Conservation (phyloP, 2,797 vertebrate genomes). For the Pipistrellus nathusii region DNA sequence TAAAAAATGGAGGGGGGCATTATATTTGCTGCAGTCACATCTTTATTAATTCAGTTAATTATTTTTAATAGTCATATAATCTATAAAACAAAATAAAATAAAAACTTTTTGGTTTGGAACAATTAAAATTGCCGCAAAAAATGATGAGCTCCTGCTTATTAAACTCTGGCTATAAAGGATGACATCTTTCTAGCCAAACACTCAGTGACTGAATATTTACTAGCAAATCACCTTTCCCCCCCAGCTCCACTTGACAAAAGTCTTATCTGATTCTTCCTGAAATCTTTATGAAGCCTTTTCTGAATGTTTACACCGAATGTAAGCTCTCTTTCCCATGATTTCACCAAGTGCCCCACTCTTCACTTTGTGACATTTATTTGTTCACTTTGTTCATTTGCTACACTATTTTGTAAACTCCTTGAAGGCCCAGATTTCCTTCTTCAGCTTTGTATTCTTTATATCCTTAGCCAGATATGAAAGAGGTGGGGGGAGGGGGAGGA, state of each 20-base stretch:
- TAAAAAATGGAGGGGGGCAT: not conserved
- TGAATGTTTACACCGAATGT: not conserved
- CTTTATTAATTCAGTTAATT: slow-evolving; percentile 15
- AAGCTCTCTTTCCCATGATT: not conserved
- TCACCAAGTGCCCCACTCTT: not conserved
- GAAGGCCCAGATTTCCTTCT: not conserved
- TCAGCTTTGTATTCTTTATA: not conserved
- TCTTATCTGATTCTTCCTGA: not conserved
- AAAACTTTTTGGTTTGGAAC: not conserved
- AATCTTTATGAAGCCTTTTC: not conserved
- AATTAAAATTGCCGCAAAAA: not conserved
- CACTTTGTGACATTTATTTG: not conserved
- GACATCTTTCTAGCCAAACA: not conserved
- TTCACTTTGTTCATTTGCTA: not conserved
- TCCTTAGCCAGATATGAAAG: not conserved
- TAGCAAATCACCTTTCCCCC: not conserved
- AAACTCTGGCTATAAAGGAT: not conserved
- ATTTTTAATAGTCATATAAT: not conserved
- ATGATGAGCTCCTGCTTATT: not conserved
- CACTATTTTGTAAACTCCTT: not conserved
- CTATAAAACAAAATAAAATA: not conserved
- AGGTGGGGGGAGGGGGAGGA: not conserved
- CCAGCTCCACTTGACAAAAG: slow-evolving; percentile 8
- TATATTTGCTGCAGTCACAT: not conserved
- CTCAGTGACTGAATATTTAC: not conserved